Conservation (phyloP, 1,140 invertebrate genomes). For the Drosophila simulans region DNA sequence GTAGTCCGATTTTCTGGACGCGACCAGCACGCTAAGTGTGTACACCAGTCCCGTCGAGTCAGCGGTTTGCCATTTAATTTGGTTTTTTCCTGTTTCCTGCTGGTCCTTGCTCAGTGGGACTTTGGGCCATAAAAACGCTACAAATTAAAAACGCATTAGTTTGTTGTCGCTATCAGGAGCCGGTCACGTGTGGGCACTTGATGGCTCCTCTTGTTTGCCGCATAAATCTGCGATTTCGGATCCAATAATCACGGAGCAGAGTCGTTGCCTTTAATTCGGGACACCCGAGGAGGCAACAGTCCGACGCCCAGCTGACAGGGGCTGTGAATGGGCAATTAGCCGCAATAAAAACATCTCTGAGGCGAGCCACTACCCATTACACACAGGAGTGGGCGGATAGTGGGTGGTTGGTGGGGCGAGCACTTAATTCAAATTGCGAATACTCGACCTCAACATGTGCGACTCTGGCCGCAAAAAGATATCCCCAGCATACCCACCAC, state of each 20-base stretch:
- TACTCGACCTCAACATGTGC: constrained; percentile 57
- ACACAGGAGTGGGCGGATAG: neutral
- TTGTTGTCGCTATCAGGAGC: constrained; percentile 44
- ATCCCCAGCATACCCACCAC: constrained; percentile 5
- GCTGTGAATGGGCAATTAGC: constrained; percentile 78
- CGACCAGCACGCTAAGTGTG: constrained; percentile 57
- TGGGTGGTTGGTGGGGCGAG: constrained; percentile 15
- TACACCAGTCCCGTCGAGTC: constrained; percentile 48
- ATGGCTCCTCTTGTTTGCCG: constrained; percentile 26
- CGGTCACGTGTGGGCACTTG: constrained; percentile 55
- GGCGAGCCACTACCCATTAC: constrained; percentile 5
- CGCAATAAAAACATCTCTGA: constrained; percentile 71
- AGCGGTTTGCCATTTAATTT: constrained; percentile 51
- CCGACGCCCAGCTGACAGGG: constrained; percentile 14
- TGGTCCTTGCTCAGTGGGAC: constrained; percentile 8
- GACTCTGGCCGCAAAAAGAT: constrained; percentile 2
- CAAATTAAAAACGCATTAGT: constrained; percentile 76
- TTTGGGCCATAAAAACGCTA: constrained; percentile 55
- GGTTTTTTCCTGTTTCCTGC: constrained; percentile 5
- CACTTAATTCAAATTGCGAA: constrained; percentile 80
- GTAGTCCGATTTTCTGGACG: constrained; percentile 22
- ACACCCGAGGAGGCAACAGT: too few relatives aligned
- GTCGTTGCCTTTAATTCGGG: constrained; percentile 32
- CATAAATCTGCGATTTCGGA: constrained; percentile 48
- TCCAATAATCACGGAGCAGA: constrained; percentile 55